Conservation (phyloP, 1,140 invertebrate genomes). For the Amyelois transitella region DNA sequence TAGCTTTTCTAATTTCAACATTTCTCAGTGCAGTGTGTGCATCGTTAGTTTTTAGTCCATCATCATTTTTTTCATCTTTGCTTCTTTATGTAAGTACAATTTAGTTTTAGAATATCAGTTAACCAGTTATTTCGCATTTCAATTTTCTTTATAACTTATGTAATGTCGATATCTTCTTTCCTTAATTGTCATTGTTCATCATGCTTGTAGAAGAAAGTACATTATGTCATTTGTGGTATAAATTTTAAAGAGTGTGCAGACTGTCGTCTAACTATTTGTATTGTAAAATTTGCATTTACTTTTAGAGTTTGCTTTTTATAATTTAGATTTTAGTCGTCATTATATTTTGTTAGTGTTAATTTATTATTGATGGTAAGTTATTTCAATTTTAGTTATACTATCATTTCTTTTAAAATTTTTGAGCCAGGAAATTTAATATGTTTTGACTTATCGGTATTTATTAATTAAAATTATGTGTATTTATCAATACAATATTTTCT, state of each 20-base stretch:
- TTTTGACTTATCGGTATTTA: conserved; percentile 32
- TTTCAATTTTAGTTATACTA: neutral
- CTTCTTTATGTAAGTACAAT: conserved; percentile 24
- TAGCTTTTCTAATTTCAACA: neutral
- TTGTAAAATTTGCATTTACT: conserved; percentile 15
- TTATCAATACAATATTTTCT: conserved; percentile 67
- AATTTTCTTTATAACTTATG: conserved; percentile 10
- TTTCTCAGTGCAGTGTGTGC: neutral
- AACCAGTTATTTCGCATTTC: conserved; percentile 16
- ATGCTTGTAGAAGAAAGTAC: neutral
- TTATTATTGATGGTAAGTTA: conserved; percentile 61
- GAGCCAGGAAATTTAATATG: too few species aligned
- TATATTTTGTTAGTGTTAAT: conserved; percentile 57
- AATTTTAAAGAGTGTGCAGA: conserved; percentile 8
- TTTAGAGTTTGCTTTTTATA: conserved; percentile 16
- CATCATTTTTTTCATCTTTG: conserved; percentile 13
- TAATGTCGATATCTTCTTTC: neutral
- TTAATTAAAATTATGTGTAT: conserved; percentile 38
- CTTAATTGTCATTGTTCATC: neutral
- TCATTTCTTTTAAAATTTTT: conserved; percentile 33
- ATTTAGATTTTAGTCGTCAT: conserved; percentile 4
- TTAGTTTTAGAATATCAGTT: conserved; percentile 17
- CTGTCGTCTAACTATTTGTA: neutral
- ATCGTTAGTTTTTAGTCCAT: conserved; percentile 1
- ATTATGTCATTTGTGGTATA: neutral